phyloP scores from a whole-genome alignment of 2,113 vertebrate genomes.

The Balaeniceps rex region DNA sequence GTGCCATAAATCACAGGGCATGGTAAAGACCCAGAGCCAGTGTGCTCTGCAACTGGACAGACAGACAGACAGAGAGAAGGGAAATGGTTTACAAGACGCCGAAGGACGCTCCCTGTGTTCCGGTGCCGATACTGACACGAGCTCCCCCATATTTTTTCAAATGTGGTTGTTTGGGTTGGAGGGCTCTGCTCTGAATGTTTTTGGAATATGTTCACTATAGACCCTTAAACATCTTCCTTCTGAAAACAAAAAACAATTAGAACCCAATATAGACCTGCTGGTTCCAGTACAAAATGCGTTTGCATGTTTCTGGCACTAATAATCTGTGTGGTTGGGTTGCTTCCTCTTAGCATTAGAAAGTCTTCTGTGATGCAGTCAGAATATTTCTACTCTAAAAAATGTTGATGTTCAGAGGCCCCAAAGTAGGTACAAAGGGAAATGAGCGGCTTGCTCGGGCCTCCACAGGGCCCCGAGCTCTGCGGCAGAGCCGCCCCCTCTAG shows the following conservation, averaged over 20 bases:
- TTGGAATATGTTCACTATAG: background rate
- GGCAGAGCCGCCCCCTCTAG: background rate
- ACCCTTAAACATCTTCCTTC: slow-evolving; percentile 21
- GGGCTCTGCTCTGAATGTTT: background rate
- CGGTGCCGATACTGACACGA: accelerated
- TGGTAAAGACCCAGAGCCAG: background rate
- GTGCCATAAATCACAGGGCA: background rate
- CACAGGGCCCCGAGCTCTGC: background rate
- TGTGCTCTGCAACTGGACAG: background rate
- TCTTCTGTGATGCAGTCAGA: slow-evolving; percentile 6
- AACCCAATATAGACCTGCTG: slow-evolving; percentile 12
- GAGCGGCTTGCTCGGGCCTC: background rate
- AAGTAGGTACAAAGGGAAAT: background rate
- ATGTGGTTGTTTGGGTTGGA: slow-evolving; percentile 8
- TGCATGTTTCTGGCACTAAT: slow-evolving; percentile 46
- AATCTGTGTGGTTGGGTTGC: slow-evolving; percentile 15
- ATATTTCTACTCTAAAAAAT: background rate
- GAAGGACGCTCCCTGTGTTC: background rate
- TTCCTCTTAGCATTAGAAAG: slow-evolving; percentile 40
- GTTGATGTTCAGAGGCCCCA: background rate
- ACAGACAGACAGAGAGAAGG: background rate
- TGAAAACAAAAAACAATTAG: slow-evolving; percentile 20
- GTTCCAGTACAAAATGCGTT: background rate
- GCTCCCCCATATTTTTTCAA: background rate
- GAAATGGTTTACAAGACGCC: background rate